A percentile compares a stretch with the other conserved stretches of the same genome.
Conservation (phyloP, 2,888 invertebrate species). For the Caenorhabditis zanzibari region DNA sequence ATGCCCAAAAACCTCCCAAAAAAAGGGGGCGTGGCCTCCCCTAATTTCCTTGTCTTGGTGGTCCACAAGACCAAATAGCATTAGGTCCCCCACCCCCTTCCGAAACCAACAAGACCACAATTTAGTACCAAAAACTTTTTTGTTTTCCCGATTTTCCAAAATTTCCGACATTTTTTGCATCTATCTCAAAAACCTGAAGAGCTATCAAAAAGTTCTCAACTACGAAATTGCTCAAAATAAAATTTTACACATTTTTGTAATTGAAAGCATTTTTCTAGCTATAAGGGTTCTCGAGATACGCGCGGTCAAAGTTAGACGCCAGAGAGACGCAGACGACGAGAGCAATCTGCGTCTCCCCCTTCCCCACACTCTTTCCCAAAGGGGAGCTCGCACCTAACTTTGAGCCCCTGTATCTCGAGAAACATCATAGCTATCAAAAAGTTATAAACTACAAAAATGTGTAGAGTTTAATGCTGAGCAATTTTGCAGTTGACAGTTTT, state of each 20-base stretch:
- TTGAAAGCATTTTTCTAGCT: too few relatives aligned
- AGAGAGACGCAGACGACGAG: too few relatives aligned
- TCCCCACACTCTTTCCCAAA: background rate
- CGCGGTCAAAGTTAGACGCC: too few relatives aligned
- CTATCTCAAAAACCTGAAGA: background rate
- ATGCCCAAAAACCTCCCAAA: background rate
- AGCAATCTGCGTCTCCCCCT: too few relatives aligned
- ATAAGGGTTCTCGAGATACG: too few relatives aligned
- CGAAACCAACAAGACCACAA: too few relatives aligned
- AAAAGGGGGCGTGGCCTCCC: background rate
- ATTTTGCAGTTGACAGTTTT: background rate
- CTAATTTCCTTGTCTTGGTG: conserved; percentile 11
- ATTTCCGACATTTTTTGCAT: background rate
- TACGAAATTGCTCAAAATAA: background rate
- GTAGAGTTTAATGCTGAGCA: too few relatives aligned
- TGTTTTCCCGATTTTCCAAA: background rate
- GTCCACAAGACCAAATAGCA: conserved; percentile 32
- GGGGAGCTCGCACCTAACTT: background rate
- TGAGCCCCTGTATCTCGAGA: background rate
- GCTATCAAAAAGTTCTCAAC: background rate
- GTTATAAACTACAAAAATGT: background rate
- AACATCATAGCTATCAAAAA: background rate
- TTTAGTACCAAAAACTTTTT: background rate
- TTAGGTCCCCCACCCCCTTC: conserved; percentile 11
- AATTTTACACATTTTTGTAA: background rate